Evolutionary conservation across 2,888 invertebrate species (phyloP), one percentile per base, ranked within the genome.

Genomic region (Acanthacorydalis orientalis): DNA sequence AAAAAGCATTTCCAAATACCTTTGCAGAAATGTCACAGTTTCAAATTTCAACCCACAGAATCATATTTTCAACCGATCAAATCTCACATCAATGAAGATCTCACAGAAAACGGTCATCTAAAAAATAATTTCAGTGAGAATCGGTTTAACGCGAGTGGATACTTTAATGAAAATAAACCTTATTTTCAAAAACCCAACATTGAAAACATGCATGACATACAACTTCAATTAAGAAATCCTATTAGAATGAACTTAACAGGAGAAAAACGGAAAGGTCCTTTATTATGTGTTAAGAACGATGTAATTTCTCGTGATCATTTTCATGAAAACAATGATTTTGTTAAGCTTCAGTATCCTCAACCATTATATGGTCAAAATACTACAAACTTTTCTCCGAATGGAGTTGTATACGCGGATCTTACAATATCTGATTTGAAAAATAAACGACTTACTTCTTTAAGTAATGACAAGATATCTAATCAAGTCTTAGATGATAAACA

Each of bases 41-140:
- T 77, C 59, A 65, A 64, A 52, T 65, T 65, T 52, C 66, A 67
- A 60, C 66, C 67, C 47, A 65, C 66, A 31, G 67, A 67, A 52
- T 77, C 76, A 57, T 77, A 77, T 56, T 77, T 77, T 55, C 77
- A 77, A 65, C 77, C 77, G 7, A 76, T 77, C 53, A 72, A 75
- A 59, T 68, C 70, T 56, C 76, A 76, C 56, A 74, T 76, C 54
- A 69, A 76, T 56, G 65, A 66, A 51, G 47, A 47, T 35, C 31
- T 37, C 16, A 47, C 47, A 10, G 47, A 47, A 35, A 47, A 47
- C 34, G 47, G 47, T 32, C 47, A 47, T 37, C 43, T 47, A 34
- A 47, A 47, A 47, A 47, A 47, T 47, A 37, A 37, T 31, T 47
- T 43, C 15, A 37, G 31, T 16, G 47, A 47, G 12, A 42, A 37